These are phyloP conservation scores for Muschampia plurimacula DNA, from an alignment of 2,888 invertebrate species.

Conservation along the genomic window DNA sequence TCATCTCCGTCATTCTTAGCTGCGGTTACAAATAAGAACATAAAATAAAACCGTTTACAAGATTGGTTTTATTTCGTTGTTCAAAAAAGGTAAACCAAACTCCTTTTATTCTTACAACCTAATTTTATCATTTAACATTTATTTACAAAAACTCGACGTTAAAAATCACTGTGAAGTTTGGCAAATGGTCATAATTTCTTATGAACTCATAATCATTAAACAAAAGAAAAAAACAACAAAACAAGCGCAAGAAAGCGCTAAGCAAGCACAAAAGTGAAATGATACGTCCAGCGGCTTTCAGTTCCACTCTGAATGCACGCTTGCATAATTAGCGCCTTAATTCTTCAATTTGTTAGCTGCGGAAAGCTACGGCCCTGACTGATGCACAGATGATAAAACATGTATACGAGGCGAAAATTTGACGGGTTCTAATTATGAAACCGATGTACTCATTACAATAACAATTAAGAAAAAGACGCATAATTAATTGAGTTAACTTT, in stretches of 20 bases:
- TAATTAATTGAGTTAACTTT: background rate
- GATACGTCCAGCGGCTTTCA: slow-evolving; percentile 33
- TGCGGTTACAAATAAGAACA: no score
- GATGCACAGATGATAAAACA: slow-evolving; percentile 7
- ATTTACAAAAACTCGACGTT: no score
- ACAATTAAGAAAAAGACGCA: background rate
- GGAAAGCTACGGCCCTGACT: background rate
- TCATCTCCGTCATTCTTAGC: no score
- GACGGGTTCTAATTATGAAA: background rate
- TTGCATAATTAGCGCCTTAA: slow-evolving; percentile 44
- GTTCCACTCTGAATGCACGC: slow-evolving; percentile 49
- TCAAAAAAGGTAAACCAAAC: no score
- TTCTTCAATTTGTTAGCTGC: slow-evolving; percentile 9
- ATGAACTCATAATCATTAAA: background rate
- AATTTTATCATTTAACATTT: no score
- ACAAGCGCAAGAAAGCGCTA: slow-evolving; percentile 25
- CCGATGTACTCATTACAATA: no score
- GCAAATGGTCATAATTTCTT: background rate
- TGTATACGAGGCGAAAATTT: background rate
- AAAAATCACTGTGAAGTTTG: background rate
- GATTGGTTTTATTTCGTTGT: no score
- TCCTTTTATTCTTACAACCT: background rate
- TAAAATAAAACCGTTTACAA: no score
- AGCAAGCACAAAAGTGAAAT: slow-evolving; percentile 45
- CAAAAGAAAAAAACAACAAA: slow-evolving; percentile 4